Base-by-base conservation (phyloP, 2,888 invertebrate genomes). In the Pseudoips prasinana region DNA sequence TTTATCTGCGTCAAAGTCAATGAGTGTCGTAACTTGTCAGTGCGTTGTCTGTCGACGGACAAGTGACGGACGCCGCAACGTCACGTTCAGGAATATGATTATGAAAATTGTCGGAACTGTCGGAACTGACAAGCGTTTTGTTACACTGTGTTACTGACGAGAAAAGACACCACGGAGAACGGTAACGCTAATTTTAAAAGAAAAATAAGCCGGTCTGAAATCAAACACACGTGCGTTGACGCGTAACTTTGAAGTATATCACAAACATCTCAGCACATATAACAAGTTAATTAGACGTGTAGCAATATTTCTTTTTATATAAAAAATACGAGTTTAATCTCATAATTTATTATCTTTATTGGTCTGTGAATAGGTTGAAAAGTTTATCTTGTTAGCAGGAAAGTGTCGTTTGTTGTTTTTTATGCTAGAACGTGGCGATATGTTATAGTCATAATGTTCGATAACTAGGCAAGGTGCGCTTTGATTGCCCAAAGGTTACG, bases 1-100 rank as follows among this genome's bases (percentile, higher is more conserved):
- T 63, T 55, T 48, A 55, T 58, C 56, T 51, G 40, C 49, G 47
- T 58, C 48, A 56, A 58, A 34, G 58, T 50, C 41, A 45, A 22
- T 25, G 29, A 28, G 28, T 55, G 52, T 64, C 39, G 46, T 42
- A 31, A 45, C 37, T 34, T 44, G 49, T 52, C 51, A 42, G 33
- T 35, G 35, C 29, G 34, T 31, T 5, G 14, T 14, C 14, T 14
- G 14, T 14, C 20, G 34, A 19, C 32, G 30, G 33, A 23, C 23
- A 30, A 22, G 39, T 8, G 17, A 18, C 27, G 27, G 30, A 14
- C 33, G 39, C 42, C 47, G 45, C 43, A 33, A 31, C 23, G 34
- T 30, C 33, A 24, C 25, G 33, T 29, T 51, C 60, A 64, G 51
- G 52, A 59, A 46, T 44, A 52, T 56, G 47, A 57, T 59, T 58